These are phyloP conservation scores for Cacatua alba DNA, from an alignment of 2,113 vertebrate genomes.

Conservation along the genomic window DNA sequence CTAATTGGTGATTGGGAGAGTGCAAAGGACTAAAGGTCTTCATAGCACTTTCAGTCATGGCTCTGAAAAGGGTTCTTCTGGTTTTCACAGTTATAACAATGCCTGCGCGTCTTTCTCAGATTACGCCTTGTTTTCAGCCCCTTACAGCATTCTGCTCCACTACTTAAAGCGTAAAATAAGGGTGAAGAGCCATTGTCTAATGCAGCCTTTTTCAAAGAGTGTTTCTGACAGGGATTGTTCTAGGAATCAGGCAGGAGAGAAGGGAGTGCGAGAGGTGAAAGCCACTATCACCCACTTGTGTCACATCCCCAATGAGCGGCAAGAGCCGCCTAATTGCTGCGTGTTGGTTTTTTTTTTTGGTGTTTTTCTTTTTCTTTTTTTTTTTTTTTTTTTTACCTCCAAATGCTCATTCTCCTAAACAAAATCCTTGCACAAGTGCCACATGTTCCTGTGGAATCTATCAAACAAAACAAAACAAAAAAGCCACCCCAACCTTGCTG, in stretches of 20 bases:
- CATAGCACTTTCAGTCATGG: constrained; percentile 94
- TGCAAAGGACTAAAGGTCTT: constrained; percentile 97
- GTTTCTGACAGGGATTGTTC: constrained; percentile 95
- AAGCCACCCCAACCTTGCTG: constrained; percentile 71
- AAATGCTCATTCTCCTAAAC: constrained; percentile 84
- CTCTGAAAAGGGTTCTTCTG: constrained; percentile 93
- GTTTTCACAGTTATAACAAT: constrained; percentile 96
- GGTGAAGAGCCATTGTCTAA: constrained; percentile 95
- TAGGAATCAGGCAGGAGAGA: constrained; percentile 90
- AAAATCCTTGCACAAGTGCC: constrained; percentile 83
- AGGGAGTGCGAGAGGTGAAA: constrained; percentile 92
- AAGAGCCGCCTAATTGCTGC: constrained; percentile 93
- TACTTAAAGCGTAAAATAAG: constrained; percentile 93
- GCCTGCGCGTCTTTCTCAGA: constrained; percentile 94
- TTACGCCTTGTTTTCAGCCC: constrained; percentile 92
- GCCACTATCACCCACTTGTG: constrained; percentile 93
- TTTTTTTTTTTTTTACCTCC: constrained; percentile 21
- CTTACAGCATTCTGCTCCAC: constrained; percentile 91
- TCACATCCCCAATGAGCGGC: constrained; percentile 89
- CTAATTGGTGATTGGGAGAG: constrained; percentile 98
- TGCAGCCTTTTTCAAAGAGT: constrained; percentile 94
- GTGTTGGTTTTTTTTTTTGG: constrained; percentile 50
- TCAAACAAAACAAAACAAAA: constrained; percentile 79
- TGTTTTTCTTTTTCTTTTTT: not conserved
- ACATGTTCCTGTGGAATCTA: constrained; percentile 86